A percentile compares a stretch with the other conserved stretches of the same genome.
Evolutionary conservation across 2,888 invertebrate genomes (phyloP).

Genomic region (Baronia brevicornis): DNA sequence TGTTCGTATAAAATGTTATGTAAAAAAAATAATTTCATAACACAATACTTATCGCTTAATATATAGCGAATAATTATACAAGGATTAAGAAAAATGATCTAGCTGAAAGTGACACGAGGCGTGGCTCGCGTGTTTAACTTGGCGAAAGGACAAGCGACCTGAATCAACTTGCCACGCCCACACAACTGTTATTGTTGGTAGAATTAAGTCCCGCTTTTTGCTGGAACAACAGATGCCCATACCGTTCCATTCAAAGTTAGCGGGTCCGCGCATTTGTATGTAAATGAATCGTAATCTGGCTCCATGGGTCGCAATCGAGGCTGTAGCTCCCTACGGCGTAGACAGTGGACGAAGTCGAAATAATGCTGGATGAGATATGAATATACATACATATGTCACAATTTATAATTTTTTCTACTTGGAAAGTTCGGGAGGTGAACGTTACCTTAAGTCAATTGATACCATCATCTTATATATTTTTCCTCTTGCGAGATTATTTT

Average conservation of each 20-base stretch:
- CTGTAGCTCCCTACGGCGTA: slow-evolving; percentile 31
- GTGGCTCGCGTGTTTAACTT: slow-evolving; percentile 21
- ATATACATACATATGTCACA: too few relatives aligned
- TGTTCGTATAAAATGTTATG: too few relatives aligned
- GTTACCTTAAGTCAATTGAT: too few relatives aligned
- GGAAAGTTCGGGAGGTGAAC: too few relatives aligned
- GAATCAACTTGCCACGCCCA: slow-evolving; percentile 44
- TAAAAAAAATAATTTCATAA: too few relatives aligned
- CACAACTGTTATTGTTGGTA: slow-evolving; percentile 55
- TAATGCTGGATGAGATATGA: slow-evolving; percentile 6
- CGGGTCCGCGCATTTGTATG: slow-evolving; percentile 63
- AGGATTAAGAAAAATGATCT: slow-evolving; percentile 35
- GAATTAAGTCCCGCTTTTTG: slow-evolving; percentile 66
- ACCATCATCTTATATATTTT: too few relatives aligned
- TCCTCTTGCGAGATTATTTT: too few relatives aligned
- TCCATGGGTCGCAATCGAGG: slow-evolving; percentile 50
- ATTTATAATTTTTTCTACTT: too few relatives aligned
- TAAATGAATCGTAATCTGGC: slow-evolving; percentile 66
- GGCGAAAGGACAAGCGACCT: too few relatives aligned
- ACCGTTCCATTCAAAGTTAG: slow-evolving; percentile 59
- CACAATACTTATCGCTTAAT: too few relatives aligned
- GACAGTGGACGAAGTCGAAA: slow-evolving; percentile 9
- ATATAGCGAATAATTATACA: slow-evolving; percentile 20
- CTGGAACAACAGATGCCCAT: slow-evolving; percentile 55
- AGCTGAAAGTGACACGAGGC: slow-evolving; percentile 45